These are phyloP conservation scores for Ploceus nigricollis DNA, from an alignment of 2,113 vertebrate species.

Conservation along the genomic window DNA sequence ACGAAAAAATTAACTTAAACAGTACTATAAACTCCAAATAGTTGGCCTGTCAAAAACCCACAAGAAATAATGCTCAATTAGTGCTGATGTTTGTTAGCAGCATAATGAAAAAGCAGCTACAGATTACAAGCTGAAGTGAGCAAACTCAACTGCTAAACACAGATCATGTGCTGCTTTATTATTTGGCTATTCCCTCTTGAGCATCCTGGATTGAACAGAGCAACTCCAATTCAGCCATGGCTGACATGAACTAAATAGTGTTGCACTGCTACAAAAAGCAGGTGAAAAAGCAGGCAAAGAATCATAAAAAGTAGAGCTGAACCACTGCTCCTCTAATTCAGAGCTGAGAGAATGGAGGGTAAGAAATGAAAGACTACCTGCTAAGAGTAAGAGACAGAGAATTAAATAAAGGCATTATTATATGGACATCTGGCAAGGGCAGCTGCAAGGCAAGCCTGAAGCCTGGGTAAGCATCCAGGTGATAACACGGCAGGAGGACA, in stretches of 20 bases:
- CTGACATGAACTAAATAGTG: background rate
- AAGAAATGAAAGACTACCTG: background rate
- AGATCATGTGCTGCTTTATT: background rate
- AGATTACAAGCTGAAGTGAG: slow-evolving; percentile 10
- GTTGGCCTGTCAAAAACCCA: background rate
- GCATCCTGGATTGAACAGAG: background rate
- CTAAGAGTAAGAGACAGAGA: background rate
- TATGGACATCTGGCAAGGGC: background rate
- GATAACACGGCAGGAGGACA: background rate
- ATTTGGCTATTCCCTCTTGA: background rate
- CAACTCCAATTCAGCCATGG: background rate
- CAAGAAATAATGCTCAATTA: background rate
- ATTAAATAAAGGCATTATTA: background rate
- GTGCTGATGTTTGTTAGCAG: background rate
- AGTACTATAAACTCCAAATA: background rate
- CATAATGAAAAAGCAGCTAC: background rate
- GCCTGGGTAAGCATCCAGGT: background rate
- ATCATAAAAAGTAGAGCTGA: background rate
- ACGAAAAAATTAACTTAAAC: background rate
- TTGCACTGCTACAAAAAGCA: background rate
- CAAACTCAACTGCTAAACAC: background rate
- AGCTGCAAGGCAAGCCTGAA: background rate
- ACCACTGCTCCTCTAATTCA: background rate
- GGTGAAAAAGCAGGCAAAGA: background rate
- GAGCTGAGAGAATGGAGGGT: background rate